A percentile compares a stretch with the other conserved stretches of the same genome.
Conservation (phyloP, 2,797 vertebrate genomes). For the Sylvia borin region DNA sequence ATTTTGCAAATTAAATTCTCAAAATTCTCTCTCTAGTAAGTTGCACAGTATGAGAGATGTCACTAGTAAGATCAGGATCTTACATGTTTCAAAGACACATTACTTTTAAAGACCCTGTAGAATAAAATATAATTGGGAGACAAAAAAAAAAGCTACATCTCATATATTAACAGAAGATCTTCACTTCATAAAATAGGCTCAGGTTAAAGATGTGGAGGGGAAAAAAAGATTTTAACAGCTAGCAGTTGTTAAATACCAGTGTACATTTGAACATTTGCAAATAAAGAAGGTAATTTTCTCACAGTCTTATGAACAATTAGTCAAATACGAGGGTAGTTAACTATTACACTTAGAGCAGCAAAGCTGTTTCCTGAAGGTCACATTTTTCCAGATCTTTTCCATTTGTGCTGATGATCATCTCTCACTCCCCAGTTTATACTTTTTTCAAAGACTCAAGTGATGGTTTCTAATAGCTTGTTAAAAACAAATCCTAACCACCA, state of each 20-base stretch:
- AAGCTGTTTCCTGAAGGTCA: background rate
- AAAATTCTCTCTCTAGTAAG: background rate
- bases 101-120: background rate
- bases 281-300: background rate
- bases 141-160: background rate
- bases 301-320: background rate
- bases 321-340: background rate
- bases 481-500: background rate
- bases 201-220: accelerated
- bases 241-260: background rate
- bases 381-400: background rate
- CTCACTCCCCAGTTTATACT: background rate
- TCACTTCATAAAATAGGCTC: background rate
- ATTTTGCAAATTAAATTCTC: background rate
- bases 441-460: background rate
- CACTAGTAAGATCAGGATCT: background rate
- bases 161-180: background rate
- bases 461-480: background rate
- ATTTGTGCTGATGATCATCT: background rate
- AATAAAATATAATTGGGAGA: background rate
- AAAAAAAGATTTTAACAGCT: background rate
- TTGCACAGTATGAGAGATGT: accelerated
- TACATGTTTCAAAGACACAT: accelerated
- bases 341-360: background rate
- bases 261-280: background rate